Conservation (phyloP, 2,797 vertebrate species). For the Tolypeutes matacus region DNA sequence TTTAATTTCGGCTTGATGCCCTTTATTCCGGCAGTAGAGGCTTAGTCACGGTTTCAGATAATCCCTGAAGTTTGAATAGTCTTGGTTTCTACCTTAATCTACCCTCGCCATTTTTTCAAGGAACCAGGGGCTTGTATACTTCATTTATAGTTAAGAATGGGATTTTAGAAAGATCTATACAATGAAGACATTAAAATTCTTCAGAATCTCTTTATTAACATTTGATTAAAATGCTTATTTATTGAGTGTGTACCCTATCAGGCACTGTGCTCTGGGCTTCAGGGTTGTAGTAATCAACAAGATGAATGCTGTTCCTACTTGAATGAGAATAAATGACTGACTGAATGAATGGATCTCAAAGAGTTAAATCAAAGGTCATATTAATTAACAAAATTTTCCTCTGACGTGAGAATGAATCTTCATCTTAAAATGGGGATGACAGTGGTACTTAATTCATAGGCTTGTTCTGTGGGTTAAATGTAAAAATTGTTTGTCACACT, state of each 20-base stretch:
- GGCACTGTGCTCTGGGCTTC: background rate
- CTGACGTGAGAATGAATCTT: slow-evolving; percentile 3
- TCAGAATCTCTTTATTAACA: slow-evolving; percentile 12
- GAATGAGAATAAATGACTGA: slow-evolving; percentile 3
- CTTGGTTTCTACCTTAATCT: slow-evolving; percentile 26
- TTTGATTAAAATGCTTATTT: background rate
- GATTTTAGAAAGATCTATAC: background rate
- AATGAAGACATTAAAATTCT: background rate
- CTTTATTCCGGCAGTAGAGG: background rate
- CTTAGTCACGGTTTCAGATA: slow-evolving; percentile 48
- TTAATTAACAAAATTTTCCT: background rate
- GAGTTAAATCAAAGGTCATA: background rate
- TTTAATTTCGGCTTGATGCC: slow-evolving; percentile 49
- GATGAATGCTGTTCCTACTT: background rate
- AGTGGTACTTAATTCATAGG: background rate
- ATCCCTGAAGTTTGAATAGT: slow-evolving; percentile 18
- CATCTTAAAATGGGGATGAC: background rate
- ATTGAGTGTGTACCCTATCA: background rate
- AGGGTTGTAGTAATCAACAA: background rate
- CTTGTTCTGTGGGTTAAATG: background rate
- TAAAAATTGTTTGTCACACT: background rate
- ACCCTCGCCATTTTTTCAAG: background rate
- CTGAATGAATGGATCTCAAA: background rate
- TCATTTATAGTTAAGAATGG: background rate
- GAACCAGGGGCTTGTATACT: background rate